A percentile compares a stretch with the other conserved stretches of the same genome.
Conservation (phyloP, 2,888 invertebrate species). For the Volucella zonaria region DNA sequence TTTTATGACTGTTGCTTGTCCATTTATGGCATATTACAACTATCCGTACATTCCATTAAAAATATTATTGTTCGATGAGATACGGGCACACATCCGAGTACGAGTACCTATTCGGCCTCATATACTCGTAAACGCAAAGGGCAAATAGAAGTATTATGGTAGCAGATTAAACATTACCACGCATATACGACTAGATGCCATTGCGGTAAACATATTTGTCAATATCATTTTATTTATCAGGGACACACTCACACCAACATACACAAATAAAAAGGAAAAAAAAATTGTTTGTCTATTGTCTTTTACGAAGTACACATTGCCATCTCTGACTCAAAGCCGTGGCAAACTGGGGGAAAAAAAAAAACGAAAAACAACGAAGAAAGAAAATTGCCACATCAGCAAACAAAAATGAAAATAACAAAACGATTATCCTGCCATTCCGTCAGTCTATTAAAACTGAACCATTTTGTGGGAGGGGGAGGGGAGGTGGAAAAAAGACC, state of each 20-base stretch:
- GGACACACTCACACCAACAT: too few relatives aligned
- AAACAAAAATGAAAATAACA: slow-evolving; percentile 70
- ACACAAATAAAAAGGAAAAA: background rate
- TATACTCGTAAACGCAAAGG: background rate
- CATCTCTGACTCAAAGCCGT: slow-evolving; percentile 38
- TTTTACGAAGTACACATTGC: background rate
- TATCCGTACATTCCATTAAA: too few relatives aligned
- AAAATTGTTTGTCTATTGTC: slow-evolving; percentile 25
- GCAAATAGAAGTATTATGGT: background rate
- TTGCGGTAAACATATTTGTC: slow-evolving; percentile 19
- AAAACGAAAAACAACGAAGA: slow-evolving; percentile 13
- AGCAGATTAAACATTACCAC: slow-evolving; percentile 9
- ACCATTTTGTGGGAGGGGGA: background rate
- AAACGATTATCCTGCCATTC: slow-evolving; percentile 72
- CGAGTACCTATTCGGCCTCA: too few relatives aligned
- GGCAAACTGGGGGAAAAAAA: background rate
- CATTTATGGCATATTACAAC: too few relatives aligned
- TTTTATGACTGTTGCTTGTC: too few relatives aligned
- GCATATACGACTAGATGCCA: background rate
- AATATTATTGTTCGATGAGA: too few relatives aligned
- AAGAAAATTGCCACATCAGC: slow-evolving; percentile 68
- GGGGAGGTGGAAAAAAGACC: slow-evolving; percentile 21
- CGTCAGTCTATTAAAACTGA: slow-evolving; percentile 65
- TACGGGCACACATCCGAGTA: too few relatives aligned
- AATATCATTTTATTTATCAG: background rate